Evolutionary conservation across 2,888 invertebrate genomes (phyloP).

Genomic region (Pseudolycoriella hygida): DNA sequence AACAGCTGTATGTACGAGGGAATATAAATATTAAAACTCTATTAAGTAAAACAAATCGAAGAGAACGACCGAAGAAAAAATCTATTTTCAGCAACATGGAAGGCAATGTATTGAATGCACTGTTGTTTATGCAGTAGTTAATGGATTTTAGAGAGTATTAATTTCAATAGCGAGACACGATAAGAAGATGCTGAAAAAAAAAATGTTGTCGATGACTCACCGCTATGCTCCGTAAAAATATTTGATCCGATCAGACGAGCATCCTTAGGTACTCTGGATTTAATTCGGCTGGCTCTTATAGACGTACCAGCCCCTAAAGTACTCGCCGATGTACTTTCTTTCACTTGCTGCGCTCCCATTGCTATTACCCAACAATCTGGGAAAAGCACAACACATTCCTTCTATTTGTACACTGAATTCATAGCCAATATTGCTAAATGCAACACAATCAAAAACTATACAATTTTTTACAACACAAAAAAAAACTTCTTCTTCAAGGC

Average conservation of each 20-base stretch:
- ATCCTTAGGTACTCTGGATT: constrained; percentile 63
- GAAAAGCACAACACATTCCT: neutral
- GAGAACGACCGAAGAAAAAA: no score
- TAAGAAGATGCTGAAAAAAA: neutral
- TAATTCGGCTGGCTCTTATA: constrained; percentile 54
- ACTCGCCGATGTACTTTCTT: constrained; percentile 37
- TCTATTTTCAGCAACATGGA: no score
- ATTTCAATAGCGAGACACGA: no score
- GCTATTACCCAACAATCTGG: neutral
- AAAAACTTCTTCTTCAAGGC: no score
- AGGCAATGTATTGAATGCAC: no score
- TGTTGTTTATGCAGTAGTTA: no score
- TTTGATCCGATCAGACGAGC: constrained; percentile 71
- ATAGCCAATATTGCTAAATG: no score
- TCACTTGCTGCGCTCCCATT: constrained; percentile 90
- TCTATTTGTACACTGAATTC: neutral
- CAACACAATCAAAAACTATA: no score
- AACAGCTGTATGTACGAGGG: neutral
- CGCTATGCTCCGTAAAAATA: constrained; percentile 88
- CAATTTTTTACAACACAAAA: no score
- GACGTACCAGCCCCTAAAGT: constrained; percentile 33
- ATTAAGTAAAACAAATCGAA: no score
- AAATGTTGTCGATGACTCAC: constrained; percentile 36
- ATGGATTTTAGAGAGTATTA: no score
- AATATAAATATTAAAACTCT: neutral